Percentiles rank a stretch among this genome's conserved stretches.
phyloP scores from a whole-genome alignment of 2,888 invertebrate genomes.

The Drosophila recens region DNA sequence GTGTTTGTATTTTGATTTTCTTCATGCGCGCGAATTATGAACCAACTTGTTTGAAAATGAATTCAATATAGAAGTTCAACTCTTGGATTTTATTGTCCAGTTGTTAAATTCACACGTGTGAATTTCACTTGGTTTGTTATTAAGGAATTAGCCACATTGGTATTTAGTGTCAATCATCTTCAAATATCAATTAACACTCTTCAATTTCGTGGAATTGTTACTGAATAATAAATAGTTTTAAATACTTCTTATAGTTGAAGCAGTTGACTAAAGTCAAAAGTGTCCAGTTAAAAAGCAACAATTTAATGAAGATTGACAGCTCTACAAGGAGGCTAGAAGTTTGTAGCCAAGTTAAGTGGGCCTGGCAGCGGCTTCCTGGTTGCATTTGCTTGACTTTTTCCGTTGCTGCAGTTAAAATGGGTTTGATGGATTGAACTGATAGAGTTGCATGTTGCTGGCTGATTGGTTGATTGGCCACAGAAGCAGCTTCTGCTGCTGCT shows the following conservation, averaged over 20 bases:
- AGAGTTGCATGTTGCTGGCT: conserved; percentile 69
- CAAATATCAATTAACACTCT: conserved; percentile 2
- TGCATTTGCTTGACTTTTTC: conserved; percentile 47
- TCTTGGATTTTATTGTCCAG: background rate
- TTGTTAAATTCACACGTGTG: conserved; percentile 1
- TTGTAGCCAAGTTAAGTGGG: conserved; percentile 33
- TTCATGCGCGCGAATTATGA: background rate
- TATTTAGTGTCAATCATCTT: conserved; percentile 13
- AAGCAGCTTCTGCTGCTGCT: conserved; percentile 19
- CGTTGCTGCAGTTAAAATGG: conserved; percentile 36
- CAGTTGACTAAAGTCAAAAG: background rate
- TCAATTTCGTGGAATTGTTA: background rate
- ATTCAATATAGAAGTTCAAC: background rate
- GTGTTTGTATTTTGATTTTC: background rate
- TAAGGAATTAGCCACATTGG: background rate
- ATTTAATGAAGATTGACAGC: conserved; percentile 64
- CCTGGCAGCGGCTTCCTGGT: conserved; percentile 47
- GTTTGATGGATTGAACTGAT: conserved; percentile 39
- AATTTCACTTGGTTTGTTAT: background rate
- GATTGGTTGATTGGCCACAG: conserved; percentile 35
- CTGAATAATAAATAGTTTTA: background rate
- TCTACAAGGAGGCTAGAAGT: conserved; percentile 12
- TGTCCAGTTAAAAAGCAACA: background rate
- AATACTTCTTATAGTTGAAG: background rate
- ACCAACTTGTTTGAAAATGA: background rate